A percentile compares a stretch with the other conserved stretches of the same genome.
Evolutionary conservation across 1,140 invertebrate species (phyloP).

Genomic region (Diabrotica undecimpunctata): DNA sequence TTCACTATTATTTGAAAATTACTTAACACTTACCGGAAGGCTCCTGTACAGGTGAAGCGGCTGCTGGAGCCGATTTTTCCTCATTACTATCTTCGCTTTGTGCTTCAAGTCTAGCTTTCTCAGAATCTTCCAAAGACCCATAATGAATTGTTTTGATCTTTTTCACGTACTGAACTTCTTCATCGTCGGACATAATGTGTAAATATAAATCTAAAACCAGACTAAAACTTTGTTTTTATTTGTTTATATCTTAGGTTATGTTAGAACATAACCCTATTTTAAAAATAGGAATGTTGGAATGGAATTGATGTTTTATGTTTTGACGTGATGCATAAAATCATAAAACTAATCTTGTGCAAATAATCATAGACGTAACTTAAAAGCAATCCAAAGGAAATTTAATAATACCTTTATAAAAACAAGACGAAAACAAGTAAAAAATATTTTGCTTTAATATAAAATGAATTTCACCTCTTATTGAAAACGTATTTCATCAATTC

Average conservation of each 20-base stretch:
- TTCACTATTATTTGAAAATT: neutral
- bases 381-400: too few relatives aligned
- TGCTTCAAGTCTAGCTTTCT: conserved; percentile 57
- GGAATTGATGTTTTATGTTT: too few relatives aligned
- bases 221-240: neutral
- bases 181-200: conserved; percentile 78
- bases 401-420: too few relatives aligned
- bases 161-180: conserved; percentile 72
- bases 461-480: too few relatives aligned
- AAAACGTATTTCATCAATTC: too few relatives aligned
- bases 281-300: too few relatives aligned
- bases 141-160: conserved; percentile 78
- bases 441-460: too few relatives aligned
- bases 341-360: too few relatives aligned
- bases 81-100: conserved; percentile 51
- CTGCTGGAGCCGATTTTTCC: conserved; percentile 37
- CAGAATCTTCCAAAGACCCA: conserved; percentile 81
- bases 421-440: too few relatives aligned
- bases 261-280: too few relatives aligned
- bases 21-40: conserved; percentile 59
- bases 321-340: too few relatives aligned
- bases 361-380: too few relatives aligned
- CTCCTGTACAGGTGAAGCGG: conserved; percentile 59
- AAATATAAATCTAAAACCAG: neutral
- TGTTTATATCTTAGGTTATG: neutral